Evolutionary conservation across 2,797 vertebrate species (phyloP), one percentile per base, ranked within the genome.

Genomic region (Acrossocheilus wenchowensis): DNA sequence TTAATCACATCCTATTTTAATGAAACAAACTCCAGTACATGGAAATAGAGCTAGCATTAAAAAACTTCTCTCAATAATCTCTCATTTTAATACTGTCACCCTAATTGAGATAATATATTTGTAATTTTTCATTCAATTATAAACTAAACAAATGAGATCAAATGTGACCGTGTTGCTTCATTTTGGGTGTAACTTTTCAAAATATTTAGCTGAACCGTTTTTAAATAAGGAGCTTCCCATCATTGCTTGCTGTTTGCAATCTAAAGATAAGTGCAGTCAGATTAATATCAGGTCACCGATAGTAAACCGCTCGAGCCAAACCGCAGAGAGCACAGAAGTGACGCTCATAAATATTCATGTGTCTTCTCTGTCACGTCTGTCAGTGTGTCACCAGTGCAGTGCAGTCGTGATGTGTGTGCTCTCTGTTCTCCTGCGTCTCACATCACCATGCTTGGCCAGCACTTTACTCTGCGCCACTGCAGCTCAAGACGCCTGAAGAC

Each of bases 321-420:
- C 15, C 2, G 0, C 12, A 12, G 14, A 19, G 4, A 48, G 39
- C 6, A 72, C 43, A 17, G 6, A 66, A 72, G 45, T 19, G 45
- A 68, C 4, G 12, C 60, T 84, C n/a, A 68, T 78, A 52, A 43
- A 77, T 68, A 84, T 84, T 68, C 15, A 68, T 78, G 17, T 68
- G 43, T 81, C 62, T 68, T 69, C 43, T 8, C 62, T 66, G 36
- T 78, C 83, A 66, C 39, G 0, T 77, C 60, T 41, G 54, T 74
- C 69, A 45, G 17, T 48, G 39, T 45, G 21, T 19, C 15, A 57
- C 62, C 30, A 48, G 48, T 50, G 30, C 21, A 45, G 43, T 41
- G 68, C 68, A 12, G 15, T 75, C 23, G 17, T n/a, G 30, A 41
- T 45, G 71, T 52, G 80, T 83, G 43, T n/a, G 21, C 34, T 52